Conservation (phyloP, 2,113 vertebrate genomes). For the Corythaeola cristata region DNA sequence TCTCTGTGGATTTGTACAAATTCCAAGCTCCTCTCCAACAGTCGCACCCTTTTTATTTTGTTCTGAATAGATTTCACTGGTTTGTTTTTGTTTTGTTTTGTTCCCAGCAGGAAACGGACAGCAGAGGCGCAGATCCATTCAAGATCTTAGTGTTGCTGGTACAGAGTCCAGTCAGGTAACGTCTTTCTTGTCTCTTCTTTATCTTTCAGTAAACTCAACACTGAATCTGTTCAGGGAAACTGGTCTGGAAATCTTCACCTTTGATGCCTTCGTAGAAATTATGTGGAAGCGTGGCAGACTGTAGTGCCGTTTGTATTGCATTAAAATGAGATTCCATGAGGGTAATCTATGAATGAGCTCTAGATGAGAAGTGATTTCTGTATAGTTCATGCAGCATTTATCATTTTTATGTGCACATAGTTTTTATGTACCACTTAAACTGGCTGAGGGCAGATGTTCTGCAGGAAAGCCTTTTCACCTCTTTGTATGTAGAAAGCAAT, state of each 20-base stretch:
- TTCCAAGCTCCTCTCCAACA: conserved; percentile 72
- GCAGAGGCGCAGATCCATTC: conserved; percentile 94
- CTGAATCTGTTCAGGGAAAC: neutral
- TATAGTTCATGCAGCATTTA: neutral
- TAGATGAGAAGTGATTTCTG: neutral
- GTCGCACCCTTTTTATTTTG: conserved; percentile 47
- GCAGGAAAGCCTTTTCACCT: neutral
- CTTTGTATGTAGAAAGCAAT: neutral
- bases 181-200: neutral
- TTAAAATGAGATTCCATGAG: neutral
- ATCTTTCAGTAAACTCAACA: conserved; percentile 6
- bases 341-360: conserved; percentile 10
- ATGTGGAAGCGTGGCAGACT: neutral
- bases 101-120: conserved; percentile 86
- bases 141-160: conserved; percentile 89
- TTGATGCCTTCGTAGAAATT: neutral
- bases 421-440: neutral
- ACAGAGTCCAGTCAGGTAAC: conserved; percentile 94
- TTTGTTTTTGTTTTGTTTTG: conserved; percentile 67
- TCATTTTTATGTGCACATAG: neutral
- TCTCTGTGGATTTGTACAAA: conserved; percentile 75
- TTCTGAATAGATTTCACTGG: conserved; percentile 63
- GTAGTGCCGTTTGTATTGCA: neutral
- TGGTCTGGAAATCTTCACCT: neutral
- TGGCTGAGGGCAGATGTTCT: neutral